Percentiles rank a stretch among this genome's conserved stretches.
Evolutionary conservation across 2,113 vertebrate genomes (phyloP).

Genomic region (Garra rufa): DNA sequence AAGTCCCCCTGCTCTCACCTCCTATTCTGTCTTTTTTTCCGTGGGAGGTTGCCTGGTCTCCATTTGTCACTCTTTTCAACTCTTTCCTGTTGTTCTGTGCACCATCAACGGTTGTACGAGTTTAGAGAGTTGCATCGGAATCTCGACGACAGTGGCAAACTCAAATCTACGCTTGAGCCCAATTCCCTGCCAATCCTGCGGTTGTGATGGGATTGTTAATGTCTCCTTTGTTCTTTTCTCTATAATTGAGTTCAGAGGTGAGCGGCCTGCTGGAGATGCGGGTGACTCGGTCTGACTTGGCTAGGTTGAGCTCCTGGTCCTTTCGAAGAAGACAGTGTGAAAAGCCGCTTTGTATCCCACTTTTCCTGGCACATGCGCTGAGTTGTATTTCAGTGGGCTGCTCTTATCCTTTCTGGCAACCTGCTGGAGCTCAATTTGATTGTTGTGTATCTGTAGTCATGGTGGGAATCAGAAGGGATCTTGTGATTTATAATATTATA

Average conservation of each 20-base stretch:
- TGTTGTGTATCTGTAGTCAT: not conserved
- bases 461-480: not conserved
- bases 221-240: constrained; percentile 54
- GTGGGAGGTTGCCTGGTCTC: not conserved
- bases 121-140: constrained; percentile 52
- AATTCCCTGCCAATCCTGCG: not conserved
- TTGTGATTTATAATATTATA: not conserved
- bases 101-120: constrained; percentile 3
- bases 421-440: not conserved
- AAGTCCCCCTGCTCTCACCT: constrained; percentile 53
- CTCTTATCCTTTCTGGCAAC: constrained; percentile 19
- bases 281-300: constrained; percentile 60
- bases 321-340: constrained; percentile 37
- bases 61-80: constrained; percentile 53
- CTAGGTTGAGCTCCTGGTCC: constrained; percentile 34
- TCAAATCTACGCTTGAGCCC: constrained; percentile 18
- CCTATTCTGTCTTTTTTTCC: not conserved
- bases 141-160: constrained; percentile 12
- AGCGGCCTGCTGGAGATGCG: constrained; percentile 45
- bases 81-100: constrained; percentile 47
- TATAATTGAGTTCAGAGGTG: constrained; percentile 62
- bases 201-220: constrained; percentile 54
- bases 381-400: not conserved
- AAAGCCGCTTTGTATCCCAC: constrained; percentile 45
- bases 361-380: constrained; percentile 34